Base-by-base conservation (phyloP, 1,140 invertebrate species). In the Steinernema feltiae region DNA sequence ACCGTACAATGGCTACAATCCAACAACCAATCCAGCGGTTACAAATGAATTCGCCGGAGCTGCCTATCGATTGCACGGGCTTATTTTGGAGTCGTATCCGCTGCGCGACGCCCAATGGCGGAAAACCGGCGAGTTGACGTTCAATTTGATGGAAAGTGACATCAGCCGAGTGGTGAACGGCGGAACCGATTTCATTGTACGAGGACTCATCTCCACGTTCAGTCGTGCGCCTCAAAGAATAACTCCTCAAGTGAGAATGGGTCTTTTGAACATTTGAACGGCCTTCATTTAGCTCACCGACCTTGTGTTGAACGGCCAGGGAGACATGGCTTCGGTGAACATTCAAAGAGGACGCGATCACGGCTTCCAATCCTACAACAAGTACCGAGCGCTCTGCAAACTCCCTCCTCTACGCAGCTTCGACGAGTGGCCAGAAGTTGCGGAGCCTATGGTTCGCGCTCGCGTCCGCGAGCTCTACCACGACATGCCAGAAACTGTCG, bases 371-470 rank as follows among this genome's bases (percentile, higher is more conserved):
- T 88, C 92, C 0, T 95, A 94, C 84, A 92, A 91, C 0, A 87
- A 90, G 0, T 95, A 92, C 91, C 89, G 93, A 63, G 89, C 91
- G 74, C 91, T 92, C 0, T 95, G 93, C 86, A 93, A 94, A 82
- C 90, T 98, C 87, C 89, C 89, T 17, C 0, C 89, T 82, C 48
- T 80, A 21, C 35, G 31, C 3, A 78, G 35, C 18, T 77, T 80
- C 35, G 70, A 78, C 31, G 53, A 12, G 24, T 63, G 53, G 53
- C 53, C 15, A 24, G 75, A 76, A 74, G 77, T 81, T 1, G 17
- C 71, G 27, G 76, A 81, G 48, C 32, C 21, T 30, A 63, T 48
- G 7, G 69, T 74, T 17, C 48, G 79, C 17, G 32, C 76, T 21
- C 46, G 78, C 30, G 53, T 81, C 30, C 17, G 29, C 15, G 70